Evolutionary conservation across 1,140 invertebrate species (phyloP), one percentile per base, ranked within the genome.

Genomic region (Cydia splendana): DNA sequence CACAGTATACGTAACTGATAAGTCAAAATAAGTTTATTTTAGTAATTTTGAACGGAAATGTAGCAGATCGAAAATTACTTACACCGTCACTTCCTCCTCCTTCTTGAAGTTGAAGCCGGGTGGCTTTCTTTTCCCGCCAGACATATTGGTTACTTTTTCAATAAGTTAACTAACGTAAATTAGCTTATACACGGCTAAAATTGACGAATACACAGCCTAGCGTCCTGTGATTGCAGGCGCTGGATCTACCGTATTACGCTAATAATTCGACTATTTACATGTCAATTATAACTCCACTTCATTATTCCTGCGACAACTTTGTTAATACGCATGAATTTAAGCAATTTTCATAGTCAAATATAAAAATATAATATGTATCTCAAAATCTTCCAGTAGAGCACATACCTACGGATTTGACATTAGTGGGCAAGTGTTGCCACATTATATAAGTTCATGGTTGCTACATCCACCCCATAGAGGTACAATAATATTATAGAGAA

Each of bases 21-120:
- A 38, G 15, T 71, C 34, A 45, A 71, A 71, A 20, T 71, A n/a
- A 42, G 67, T 38, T 42, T 18, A 42, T 42, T 71, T 71, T 18
- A 38, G n/a, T 28, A 65, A 13, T 13, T 34, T 62, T 13, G 13
- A 48, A 20, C n/a, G 51, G 62, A 65, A 67, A 67, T 67, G n/a
- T 20, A 18, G 38, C 34, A 42, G 5, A 3, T 34, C 45, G 45
- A n/a, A 38, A 34, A 34, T 76, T 78, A 88, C 89, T 87, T 81
- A 93, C 89, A 93, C 88, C 75, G 79, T 77, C 38, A 90, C 86
- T 84, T 87, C 86, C 76, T 87, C 87, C 78, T 87, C 84, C 53
- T 79, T 79, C 75, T 87, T 85, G 67, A 93, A 84, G 75, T 79
- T 88, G 30, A 91, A 87, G 20, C 85, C 83, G 34, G 87, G 86